A percentile compares a stretch with the other conserved stretches of the same genome.
phyloP scores from a whole-genome alignment of 1,140 invertebrate genomes.

The Drosophila repletoides region DNA sequence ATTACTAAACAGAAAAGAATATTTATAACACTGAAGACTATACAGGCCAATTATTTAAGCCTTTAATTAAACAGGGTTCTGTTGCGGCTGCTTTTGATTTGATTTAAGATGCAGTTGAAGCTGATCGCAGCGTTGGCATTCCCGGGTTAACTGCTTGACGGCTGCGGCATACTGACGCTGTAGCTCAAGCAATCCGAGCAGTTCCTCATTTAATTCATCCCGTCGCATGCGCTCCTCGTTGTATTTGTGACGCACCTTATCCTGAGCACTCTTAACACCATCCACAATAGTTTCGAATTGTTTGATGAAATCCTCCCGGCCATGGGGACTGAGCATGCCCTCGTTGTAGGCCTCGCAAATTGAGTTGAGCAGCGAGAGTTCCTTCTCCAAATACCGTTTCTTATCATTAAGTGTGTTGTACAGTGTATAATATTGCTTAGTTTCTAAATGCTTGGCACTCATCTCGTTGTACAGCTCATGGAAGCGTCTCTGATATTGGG shows the following conservation, averaged over 20 bases:
- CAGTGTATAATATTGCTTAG: conserved; percentile 97
- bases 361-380: conserved; percentile 95
- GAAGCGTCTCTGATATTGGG: conserved; percentile 97
- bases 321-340: conserved; percentile 87
- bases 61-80: too few species aligned
- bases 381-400: conserved; percentile 94
- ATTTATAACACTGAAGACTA: too few species aligned
- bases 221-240: conserved; percentile 89
- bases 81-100: conserved; percentile 49
- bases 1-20: too few species aligned
- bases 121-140: conserved; percentile 87
- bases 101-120: conserved; percentile 82
- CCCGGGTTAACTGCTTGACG: conserved; percentile 90
- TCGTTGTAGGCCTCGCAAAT: conserved; percentile 96
- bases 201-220: conserved; percentile 87
- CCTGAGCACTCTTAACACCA: conserved; percentile 91
- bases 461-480: conserved; percentile 98
- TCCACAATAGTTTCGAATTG: conserved; percentile 95
- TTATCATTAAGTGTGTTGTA: conserved; percentile 98
- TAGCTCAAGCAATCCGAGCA: conserved; percentile 89
- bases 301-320: conserved; percentile 92
- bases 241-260: conserved; percentile 87
- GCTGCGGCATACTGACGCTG: conserved; percentile 92
- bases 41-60: too few species aligned
- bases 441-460: conserved; percentile 96